These are phyloP conservation scores for Neostethus bicornis DNA, from an alignment of 2,797 vertebrate species.

Conservation along the genomic window DNA sequence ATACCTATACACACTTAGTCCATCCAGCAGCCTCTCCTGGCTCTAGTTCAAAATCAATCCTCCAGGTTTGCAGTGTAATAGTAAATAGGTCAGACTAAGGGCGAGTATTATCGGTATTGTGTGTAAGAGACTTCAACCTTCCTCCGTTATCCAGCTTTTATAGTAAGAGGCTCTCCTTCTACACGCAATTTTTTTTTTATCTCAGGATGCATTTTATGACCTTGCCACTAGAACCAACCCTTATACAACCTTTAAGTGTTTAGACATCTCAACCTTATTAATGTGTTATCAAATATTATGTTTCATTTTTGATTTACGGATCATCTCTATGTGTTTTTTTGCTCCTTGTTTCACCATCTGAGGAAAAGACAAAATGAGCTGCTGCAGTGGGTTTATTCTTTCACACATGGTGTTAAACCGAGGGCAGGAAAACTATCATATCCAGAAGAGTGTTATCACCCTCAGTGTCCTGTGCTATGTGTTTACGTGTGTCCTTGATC, in stretches of 20 bases:
- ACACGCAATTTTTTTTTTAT: no score
- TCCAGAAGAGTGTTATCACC: slow-evolving; percentile 36
- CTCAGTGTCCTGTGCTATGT: slow-evolving; percentile 34
- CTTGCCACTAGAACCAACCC: slow-evolving; percentile 8
- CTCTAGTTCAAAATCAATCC: slow-evolving; percentile 57
- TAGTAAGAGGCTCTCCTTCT: slow-evolving; percentile 12
- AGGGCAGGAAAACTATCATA: slow-evolving; percentile 31
- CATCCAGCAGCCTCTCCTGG: slow-evolving; percentile 39
- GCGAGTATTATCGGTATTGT: slow-evolving; percentile 44
- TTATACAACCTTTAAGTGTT: slow-evolving; percentile 1
- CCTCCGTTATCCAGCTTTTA: slow-evolving; percentile 37
- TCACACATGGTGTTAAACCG: slow-evolving; percentile 68
- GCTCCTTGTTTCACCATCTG: slow-evolving; percentile 26
- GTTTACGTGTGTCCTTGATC: slow-evolving; percentile 20
- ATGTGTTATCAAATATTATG: not conserved
- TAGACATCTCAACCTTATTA: not conserved
- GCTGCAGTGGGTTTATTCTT: slow-evolving; percentile 54
- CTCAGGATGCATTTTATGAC: not conserved
- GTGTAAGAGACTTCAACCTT: slow-evolving; percentile 37
- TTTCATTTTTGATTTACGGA: slow-evolving; percentile 6
- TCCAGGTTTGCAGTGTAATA: slow-evolving; percentile 38
- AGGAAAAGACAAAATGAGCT: slow-evolving; percentile 29
- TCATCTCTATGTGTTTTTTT: slow-evolving; percentile 14
- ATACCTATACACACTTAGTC: slow-evolving; percentile 1
- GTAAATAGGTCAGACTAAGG: slow-evolving; percentile 40